Conservation (phyloP, 2,888 invertebrate genomes). For the Drosophila mulleri region DNA sequence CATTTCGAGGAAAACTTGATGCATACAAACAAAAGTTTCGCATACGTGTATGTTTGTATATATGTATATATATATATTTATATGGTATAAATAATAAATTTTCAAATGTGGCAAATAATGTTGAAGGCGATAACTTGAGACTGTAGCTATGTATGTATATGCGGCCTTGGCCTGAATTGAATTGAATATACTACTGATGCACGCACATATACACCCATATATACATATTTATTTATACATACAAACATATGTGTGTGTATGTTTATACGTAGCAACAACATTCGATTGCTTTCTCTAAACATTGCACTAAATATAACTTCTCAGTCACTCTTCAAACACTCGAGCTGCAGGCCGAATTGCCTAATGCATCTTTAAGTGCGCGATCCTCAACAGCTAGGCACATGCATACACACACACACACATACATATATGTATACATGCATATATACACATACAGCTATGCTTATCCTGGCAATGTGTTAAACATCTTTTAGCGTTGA, state of each 20-base stretch:
- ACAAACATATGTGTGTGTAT: not conserved
- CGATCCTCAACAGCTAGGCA: constrained; percentile 18
- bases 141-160: not conserved
- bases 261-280: not conserved
- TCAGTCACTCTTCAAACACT: constrained; percentile 28
- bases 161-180: constrained; percentile 53
- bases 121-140: not conserved
- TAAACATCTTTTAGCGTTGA: constrained; percentile 80
- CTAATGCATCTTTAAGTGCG: constrained; percentile 49
- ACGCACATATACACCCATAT: no score
- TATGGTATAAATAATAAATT: constrained; percentile 52
- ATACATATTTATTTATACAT: not conserved
- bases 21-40: constrained; percentile 53
- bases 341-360: constrained; percentile 28
- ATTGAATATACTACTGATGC: constrained; percentile 11
- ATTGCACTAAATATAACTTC: constrained; percentile 55
- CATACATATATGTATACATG: no score
- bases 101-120: constrained; percentile 20
- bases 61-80: constrained; percentile 31
- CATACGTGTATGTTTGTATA: constrained; percentile 2
- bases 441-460: not conserved
- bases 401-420: no score
- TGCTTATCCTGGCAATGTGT: constrained; percentile 71
- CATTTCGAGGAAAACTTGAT: constrained; percentile 66
- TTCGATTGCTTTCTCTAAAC: constrained; percentile 47